A percentile compares a stretch with the other conserved stretches of the same genome.
phyloP scores from a whole-genome alignment of 2,797 vertebrate genomes.

The Linurgus olivaceus region DNA sequence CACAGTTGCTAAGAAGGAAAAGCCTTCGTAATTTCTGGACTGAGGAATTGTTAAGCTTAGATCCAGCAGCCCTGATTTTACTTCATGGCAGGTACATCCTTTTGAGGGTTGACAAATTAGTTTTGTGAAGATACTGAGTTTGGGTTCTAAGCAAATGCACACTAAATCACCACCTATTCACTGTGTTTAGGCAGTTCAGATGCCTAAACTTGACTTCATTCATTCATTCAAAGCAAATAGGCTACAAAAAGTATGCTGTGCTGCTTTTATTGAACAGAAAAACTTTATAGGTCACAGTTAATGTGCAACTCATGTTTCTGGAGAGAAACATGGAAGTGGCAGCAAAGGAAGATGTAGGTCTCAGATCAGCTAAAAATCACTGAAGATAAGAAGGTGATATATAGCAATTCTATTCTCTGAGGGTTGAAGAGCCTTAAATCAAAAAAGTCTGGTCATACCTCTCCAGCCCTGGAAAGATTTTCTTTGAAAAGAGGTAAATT shows the following conservation, averaged over 20 bases:
- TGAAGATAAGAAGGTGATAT: neutral
- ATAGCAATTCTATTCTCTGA: neutral
- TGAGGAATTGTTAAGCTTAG: neutral
- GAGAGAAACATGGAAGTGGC: neutral
- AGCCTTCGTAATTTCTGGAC: neutral
- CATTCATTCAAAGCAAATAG: neutral
- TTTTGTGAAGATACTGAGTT: neutral
- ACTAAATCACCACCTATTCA: neutral
- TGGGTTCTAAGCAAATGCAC: neutral
- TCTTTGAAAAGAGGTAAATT: neutral
- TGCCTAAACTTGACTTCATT: neutral
- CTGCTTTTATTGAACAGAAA: neutral
- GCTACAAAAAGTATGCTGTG: neutral
- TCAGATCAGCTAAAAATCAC: neutral
- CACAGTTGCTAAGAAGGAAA: neutral
- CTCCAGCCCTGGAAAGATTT: neutral
- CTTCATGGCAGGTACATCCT: neutral
- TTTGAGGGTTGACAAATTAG: neutral
- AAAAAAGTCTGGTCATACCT: neutral
- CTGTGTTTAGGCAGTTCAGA: neutral
- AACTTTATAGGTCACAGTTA: neutral
- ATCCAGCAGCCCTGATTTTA: neutral
- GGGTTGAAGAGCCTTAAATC: neutral
- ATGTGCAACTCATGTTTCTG: neutral
- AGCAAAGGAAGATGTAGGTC: neutral